Conservation (phyloP, 2,888 invertebrate species). For the Thalpophila matura region DNA sequence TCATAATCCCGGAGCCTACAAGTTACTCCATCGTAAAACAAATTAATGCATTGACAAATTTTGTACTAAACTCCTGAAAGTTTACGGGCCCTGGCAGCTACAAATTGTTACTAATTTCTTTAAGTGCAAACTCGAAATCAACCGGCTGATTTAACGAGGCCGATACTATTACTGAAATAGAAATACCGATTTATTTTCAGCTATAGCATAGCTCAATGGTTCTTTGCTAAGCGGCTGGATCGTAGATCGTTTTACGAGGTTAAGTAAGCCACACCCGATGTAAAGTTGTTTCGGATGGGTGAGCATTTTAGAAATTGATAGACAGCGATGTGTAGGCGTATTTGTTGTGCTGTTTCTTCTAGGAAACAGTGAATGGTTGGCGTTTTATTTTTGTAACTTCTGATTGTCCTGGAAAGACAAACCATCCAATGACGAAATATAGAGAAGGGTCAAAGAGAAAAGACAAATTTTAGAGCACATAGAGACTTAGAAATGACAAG, state of each 20-base stretch:
- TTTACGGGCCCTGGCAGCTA: slow-evolving; percentile 72
- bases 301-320: slow-evolving; percentile 1
- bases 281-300: slow-evolving; percentile 16
- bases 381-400: no score
- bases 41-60: slow-evolving; percentile 71
- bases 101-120: slow-evolving; percentile 77
- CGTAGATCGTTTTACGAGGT: slow-evolving; percentile 10
- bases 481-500: no score
- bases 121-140: slow-evolving; percentile 70
- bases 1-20: slow-evolving; percentile 59
- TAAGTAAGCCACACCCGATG: no score
- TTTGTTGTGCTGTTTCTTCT: no score
- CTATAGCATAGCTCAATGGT: slow-evolving; percentile 24
- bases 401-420: no score
- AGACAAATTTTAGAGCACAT: no score
- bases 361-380: no score
- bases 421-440: no score
- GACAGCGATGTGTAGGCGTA: neutral
- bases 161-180: slow-evolving; percentile 53
- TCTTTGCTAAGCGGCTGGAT: slow-evolving; percentile 2
- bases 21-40: slow-evolving; percentile 68
- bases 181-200: slow-evolving; percentile 58
- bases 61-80: slow-evolving; percentile 68
- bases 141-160: slow-evolving; percentile 73
- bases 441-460: no score